Evolutionary conservation across 2,797 vertebrate genomes (phyloP).

Genomic region (Myiotriccus ornatus): DNA sequence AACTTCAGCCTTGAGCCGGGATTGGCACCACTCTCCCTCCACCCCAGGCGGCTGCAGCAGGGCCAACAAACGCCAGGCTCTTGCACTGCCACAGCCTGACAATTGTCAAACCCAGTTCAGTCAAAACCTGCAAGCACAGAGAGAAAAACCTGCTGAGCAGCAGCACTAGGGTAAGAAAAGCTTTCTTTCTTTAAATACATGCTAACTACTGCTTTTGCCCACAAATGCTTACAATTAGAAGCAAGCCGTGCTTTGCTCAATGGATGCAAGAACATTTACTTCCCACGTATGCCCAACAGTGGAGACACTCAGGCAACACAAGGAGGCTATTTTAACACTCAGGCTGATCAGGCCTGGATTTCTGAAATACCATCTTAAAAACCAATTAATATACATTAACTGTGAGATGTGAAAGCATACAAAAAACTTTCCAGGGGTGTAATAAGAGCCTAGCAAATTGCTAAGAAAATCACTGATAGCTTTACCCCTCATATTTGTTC

Average conservation of each 20-base stretch:
- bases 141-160: conserved; percentile 7
- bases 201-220: background rate
- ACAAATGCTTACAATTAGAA: background rate
- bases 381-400: background rate
- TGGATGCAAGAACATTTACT: background rate
- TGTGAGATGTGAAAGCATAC: background rate
- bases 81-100: background rate
- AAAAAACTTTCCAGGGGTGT: background rate
- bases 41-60: background rate
- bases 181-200: background rate
- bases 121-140: background rate
- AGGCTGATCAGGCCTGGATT: background rate
- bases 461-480: background rate
- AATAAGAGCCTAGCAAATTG: rapidly evolving
- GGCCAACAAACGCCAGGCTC: background rate
- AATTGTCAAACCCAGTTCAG: background rate
- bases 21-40: background rate
- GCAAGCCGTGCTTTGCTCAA: background rate
- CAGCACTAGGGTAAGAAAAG: background rate
- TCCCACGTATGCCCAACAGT: background rate
- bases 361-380: background rate
- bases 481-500: background rate
- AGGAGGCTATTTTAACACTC: background rate
- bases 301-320: background rate
- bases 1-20: background rate